Percentiles rank a stretch among this genome's conserved stretches.
Conservation (phyloP, 1,140 invertebrate genomes). For the Drosophila subobscura region DNA sequence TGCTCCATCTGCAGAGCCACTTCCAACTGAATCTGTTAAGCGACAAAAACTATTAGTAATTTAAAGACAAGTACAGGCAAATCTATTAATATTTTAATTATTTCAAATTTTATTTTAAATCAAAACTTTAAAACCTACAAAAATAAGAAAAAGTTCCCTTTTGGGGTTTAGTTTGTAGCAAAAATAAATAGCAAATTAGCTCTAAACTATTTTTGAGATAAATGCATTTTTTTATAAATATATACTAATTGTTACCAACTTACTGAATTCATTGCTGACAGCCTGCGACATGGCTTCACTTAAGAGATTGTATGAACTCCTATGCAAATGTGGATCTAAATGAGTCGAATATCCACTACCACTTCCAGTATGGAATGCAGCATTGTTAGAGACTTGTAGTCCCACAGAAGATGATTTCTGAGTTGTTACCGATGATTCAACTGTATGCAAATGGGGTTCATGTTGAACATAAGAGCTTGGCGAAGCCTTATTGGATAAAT, state of each 20-base stretch:
- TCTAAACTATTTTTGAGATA: background rate
- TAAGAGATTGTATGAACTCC: constrained; percentile 82
- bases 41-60: too few relatives aligned
- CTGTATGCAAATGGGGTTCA: background rate
- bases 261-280: constrained; percentile 84
- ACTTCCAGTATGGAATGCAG: constrained; percentile 23
- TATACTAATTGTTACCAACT: constrained; percentile 43
- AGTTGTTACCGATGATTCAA: background rate
- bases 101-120: too few relatives aligned
- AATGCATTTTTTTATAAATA: too few relatives aligned
- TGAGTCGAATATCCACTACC: constrained; percentile 34
- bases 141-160: too few relatives aligned
- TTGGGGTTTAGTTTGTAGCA: too few relatives aligned
- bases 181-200: too few relatives aligned
- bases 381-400: constrained; percentile 10
- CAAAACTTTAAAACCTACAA: too few relatives aligned
- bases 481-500: constrained; percentile 14
- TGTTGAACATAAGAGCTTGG: constrained; percentile 11
- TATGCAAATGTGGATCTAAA: constrained; percentile 39
- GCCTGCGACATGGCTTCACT: constrained; percentile 84
- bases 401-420: background rate
- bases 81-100: background rate
- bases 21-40: constrained; percentile 74
- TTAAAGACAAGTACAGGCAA: too few relatives aligned
- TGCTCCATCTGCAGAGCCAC: constrained; percentile 70